Percentiles rank a stretch among this genome's conserved stretches.
Evolutionary conservation across 2,113 vertebrate species (phyloP).

Genomic region (Neomonachus schauinslandi): DNA sequence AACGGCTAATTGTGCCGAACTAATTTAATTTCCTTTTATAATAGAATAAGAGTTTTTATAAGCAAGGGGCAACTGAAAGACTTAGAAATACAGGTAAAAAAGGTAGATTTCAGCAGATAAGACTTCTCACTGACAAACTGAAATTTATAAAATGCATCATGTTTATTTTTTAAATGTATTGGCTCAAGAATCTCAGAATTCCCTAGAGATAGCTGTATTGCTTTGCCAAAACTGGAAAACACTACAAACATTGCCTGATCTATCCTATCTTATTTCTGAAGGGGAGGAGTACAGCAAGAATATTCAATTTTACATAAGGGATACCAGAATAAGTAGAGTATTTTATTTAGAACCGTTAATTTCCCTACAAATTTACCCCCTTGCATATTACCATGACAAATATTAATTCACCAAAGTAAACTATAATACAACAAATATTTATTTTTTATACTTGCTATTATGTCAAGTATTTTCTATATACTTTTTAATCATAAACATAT

Average conservation of each 20-base stretch:
- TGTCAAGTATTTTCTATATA: not conserved
- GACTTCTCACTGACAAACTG: not conserved
- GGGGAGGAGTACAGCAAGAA: not conserved
- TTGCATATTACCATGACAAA: not conserved
- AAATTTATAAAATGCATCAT: not conserved
- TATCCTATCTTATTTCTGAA: not conserved
- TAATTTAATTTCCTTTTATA: constrained; percentile 54
- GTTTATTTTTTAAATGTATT: not conserved
- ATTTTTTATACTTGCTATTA: not conserved
- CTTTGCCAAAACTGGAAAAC: not conserved
- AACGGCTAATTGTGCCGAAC: constrained; percentile 15
- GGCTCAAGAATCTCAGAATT: not conserved
- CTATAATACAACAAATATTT: not conserved
- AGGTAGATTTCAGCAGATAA: not conserved
- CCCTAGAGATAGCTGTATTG: not conserved
- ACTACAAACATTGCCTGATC: not conserved
- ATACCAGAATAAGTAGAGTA: not conserved
- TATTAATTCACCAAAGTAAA: not conserved
- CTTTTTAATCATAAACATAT: not conserved
- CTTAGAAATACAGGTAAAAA: not conserved
- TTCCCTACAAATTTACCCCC: not conserved
- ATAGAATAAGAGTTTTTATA: constrained; percentile 1
- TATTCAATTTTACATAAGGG: not conserved
- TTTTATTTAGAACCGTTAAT: constrained; percentile 20
- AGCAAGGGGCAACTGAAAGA: not conserved